Percentiles rank a stretch among this genome's conserved stretches.
These are phyloP conservation scores for Hybos culiciformis DNA, from an alignment of 2,888 invertebrate genomes.

Conservation along the genomic window DNA sequence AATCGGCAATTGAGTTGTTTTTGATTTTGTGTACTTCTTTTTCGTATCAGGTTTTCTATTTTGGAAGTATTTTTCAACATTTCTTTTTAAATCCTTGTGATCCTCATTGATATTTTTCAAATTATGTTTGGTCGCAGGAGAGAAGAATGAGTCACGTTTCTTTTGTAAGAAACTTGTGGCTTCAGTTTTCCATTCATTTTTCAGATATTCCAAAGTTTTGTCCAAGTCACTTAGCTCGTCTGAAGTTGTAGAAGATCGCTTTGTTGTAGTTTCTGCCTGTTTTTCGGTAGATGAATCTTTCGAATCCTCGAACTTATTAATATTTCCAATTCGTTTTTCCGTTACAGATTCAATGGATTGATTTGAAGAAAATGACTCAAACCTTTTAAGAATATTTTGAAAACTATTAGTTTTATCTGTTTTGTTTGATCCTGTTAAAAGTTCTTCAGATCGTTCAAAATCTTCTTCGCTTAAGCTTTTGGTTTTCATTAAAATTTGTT, in stretches of 20 bases:
- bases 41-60: not conserved
- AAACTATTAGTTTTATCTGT: conserved; percentile 20
- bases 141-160: conserved; percentile 28
- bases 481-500: conserved; percentile 17
- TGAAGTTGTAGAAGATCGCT: conserved; percentile 19
- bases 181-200: conserved; percentile 30
- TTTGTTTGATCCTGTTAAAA: no score
- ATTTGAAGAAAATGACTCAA: conserved; percentile 27
- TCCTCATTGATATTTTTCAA: not conserved
- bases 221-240: conserved; percentile 30
- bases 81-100: not conserved
- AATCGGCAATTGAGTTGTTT: no score
- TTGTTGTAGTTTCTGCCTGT: conserved; percentile 24
- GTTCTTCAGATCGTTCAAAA: no score
- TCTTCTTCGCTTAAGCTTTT: conserved; percentile 28
- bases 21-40: not conserved
- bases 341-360: conserved; percentile 21
- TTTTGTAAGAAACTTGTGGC: conserved; percentile 32
- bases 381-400: conserved; percentile 28
- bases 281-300: conserved; percentile 16
- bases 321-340: conserved; percentile 28
- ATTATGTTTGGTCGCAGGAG: conserved; percentile 6
- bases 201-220: conserved; percentile 32
- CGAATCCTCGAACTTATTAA: no score
- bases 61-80: not conserved